These are phyloP conservation scores for Esox niger DNA, from an alignment of 2,113 vertebrate species.

Conservation along the genomic window DNA sequence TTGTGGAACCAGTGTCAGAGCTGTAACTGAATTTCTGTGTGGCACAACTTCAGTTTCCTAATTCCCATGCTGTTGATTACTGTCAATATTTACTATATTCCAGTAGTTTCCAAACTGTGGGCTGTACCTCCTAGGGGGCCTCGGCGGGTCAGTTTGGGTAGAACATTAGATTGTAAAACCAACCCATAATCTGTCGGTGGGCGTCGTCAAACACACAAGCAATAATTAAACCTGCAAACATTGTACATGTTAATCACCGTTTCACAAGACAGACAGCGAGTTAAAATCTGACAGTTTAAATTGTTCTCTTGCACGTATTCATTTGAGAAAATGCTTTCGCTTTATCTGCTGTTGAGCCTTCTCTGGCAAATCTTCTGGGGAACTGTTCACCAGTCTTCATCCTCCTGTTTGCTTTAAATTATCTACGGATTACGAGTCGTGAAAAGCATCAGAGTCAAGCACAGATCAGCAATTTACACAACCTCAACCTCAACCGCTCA, in stretches of 20 bases:
- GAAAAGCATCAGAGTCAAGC: conserved; percentile 33
- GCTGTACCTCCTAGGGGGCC: no score
- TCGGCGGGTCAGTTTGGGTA: no score
- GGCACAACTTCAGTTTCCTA: neutral
- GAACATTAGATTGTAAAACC: conserved; percentile 44
- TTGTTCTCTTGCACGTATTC: conserved; percentile 47
- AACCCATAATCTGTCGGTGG: conserved; percentile 45
- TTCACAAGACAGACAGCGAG: conserved; percentile 44
- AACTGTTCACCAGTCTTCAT: conserved; percentile 7
- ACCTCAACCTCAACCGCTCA: conserved; percentile 1
- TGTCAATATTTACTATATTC: neutral
- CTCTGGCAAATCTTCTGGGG: neutral
- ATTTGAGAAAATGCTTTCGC: conserved; percentile 34
- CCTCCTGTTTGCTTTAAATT: conserved; percentile 27
- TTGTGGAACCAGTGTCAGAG: neutral
- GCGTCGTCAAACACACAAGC: conserved; percentile 31
- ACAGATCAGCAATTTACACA: conserved; percentile 20
- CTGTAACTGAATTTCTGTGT: neutral
- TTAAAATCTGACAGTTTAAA: conserved; percentile 46
- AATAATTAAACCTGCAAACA: conserved; percentile 47
- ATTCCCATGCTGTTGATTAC: neutral
- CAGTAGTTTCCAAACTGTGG: no score
- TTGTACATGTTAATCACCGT: conserved; percentile 49
- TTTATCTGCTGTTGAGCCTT: conserved; percentile 10
- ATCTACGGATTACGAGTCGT: conserved; percentile 31